These are phyloP conservation scores for Psittacula derbiana DNA, from an alignment of 2,797 vertebrate species.

Conservation along the genomic window DNA sequence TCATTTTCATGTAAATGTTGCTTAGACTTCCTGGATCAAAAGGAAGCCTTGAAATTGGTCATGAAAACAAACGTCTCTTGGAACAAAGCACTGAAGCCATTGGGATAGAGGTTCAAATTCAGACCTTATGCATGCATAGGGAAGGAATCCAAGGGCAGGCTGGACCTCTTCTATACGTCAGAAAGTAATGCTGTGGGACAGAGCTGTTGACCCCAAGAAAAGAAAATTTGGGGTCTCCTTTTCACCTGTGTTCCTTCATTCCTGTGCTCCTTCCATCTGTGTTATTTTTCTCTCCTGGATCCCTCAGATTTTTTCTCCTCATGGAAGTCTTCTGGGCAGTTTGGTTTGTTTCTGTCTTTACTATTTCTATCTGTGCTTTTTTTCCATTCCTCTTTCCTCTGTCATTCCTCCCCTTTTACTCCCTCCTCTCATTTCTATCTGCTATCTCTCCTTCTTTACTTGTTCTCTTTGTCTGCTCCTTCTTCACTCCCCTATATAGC, in stretches of 20 bases:
- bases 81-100: background rate
- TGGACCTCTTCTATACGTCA: background rate
- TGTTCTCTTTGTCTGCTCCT: background rate
- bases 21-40: background rate
- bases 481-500: background rate
- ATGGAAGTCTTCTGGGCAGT: background rate
- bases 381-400: background rate
- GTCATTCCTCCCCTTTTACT: background rate
- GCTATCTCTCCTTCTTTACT: background rate
- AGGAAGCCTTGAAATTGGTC: background rate
- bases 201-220: background rate
- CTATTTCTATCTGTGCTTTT: background rate
- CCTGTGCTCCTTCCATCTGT: background rate
- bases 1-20: slow-evolving; percentile 31
- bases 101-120: background rate
- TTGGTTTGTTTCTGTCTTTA: background rate
- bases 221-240: background rate
- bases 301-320: background rate
- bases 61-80: background rate
- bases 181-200: background rate
- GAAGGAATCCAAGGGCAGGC: background rate
- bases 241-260: background rate
- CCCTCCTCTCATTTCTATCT: background rate
- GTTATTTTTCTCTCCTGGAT: background rate
- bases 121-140: background rate